phyloP scores from a whole-genome alignment of 2,797 vertebrate species.

The Rhynchotus rufescens region DNA sequence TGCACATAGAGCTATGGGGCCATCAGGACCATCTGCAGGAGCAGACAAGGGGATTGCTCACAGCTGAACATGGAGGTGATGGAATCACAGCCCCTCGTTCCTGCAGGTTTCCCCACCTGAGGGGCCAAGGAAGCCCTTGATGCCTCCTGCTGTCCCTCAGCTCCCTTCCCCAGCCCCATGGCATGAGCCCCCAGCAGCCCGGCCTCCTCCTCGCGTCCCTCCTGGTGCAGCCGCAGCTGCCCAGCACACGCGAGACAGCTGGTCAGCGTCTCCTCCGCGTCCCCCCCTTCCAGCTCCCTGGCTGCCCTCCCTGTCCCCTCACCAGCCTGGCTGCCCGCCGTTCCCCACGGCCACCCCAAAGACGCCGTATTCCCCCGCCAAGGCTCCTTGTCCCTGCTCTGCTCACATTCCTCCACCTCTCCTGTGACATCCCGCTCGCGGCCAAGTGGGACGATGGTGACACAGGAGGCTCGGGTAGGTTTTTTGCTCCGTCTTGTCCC shows the following conservation, averaged over 20 bases:
- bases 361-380: accelerated
- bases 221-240: accelerated
- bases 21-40: not conserved
- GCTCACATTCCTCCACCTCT: not conserved
- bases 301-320: not conserved
- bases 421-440: not conserved
- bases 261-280: not conserved
- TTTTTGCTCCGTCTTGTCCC: slow-evolving; percentile 65
- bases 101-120: not conserved
- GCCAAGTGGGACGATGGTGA: slow-evolving; percentile 65
- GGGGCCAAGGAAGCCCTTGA: not conserved
- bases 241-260: accelerated
- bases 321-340: not conserved
- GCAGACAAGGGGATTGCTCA: not conserved
- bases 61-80: accelerated
- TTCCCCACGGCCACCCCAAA: not conserved
- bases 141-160: accelerated
- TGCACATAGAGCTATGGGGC: not conserved
- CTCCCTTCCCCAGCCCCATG: not conserved
- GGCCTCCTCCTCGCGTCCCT: accelerated
- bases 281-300: not conserved
- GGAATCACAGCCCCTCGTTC: not conserved
- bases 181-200: not conserved
- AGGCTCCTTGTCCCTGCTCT: accelerated
- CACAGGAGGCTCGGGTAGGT: slow-evolving; percentile 20